These are phyloP conservation scores for Bombus affinis DNA, from an alignment of 1,140 invertebrate species.

Conservation along the genomic window DNA sequence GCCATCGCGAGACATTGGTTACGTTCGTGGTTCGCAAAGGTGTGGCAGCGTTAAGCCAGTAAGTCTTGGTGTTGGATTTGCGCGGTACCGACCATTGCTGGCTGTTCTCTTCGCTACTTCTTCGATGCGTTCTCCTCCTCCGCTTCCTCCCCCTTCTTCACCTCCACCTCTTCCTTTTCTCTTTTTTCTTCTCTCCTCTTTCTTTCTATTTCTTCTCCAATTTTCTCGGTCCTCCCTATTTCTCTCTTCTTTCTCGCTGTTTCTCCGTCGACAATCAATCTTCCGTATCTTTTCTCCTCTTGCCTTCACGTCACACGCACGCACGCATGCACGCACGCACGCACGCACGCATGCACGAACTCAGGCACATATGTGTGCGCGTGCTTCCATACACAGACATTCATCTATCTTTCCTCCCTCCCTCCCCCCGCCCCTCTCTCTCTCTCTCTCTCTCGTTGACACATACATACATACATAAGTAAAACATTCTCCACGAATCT, in stretches of 20 bases:
- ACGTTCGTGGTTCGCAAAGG: constrained; percentile 11
- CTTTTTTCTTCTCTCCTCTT: background rate
- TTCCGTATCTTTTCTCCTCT: background rate
- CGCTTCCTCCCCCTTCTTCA: background rate
- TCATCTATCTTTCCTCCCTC: background rate
- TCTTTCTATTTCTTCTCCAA: background rate
- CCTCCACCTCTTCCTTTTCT: background rate
- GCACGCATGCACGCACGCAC: background rate
- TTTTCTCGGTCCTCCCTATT: background rate
- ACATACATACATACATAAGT: no score
- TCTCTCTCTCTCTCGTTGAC: background rate
- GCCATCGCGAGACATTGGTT: no score
- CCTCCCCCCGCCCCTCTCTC: background rate
- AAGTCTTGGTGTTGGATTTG: constrained; percentile 33
- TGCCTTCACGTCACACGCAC: background rate
- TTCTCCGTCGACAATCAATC: background rate
- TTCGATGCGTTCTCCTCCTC: background rate
- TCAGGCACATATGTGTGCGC: background rate
- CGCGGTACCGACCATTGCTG: constrained; percentile 39
- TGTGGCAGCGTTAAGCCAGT: constrained; percentile 47
- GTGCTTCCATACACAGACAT: background rate
- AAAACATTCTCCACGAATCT: background rate
- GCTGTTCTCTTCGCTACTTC: background rate
- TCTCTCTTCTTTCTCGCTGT: background rate
- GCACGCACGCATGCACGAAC: background rate